A percentile compares a stretch with the other conserved stretches of the same genome.
phyloP scores from a whole-genome alignment of 2,888 invertebrate species.

The Nomada fabriciana region DNA sequence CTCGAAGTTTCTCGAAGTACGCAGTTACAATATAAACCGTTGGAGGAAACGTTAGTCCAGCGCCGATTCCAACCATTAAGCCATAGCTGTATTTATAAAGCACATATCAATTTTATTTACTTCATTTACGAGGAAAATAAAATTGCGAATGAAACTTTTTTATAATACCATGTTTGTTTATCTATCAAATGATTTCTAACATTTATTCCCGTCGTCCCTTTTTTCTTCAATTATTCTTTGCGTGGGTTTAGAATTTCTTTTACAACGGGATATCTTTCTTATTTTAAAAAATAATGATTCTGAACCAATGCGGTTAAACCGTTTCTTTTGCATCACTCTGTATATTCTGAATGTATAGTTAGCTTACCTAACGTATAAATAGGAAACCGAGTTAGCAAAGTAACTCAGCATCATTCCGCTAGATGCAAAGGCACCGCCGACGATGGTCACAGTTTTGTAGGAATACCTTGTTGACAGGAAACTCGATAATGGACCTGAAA shows the following conservation, averaged over 20 bases:
- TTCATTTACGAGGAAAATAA: neutral
- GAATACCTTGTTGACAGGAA: constrained; percentile 93
- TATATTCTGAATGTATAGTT: neutral
- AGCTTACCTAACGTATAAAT: constrained; percentile 91
- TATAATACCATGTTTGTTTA: neutral
- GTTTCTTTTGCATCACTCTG: no score
- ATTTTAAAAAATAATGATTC: no score
- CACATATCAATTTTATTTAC: constrained; percentile 19
- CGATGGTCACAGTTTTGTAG: constrained; percentile 91
- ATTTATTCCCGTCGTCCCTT: no score
- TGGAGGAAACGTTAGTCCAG: constrained; percentile 93
- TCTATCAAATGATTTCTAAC: neutral
- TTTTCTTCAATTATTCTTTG: no score
- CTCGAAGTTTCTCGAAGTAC: constrained; percentile 91
- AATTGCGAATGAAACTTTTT: no score
- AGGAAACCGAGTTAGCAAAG: constrained; percentile 91
- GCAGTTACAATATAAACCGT: constrained; percentile 95
- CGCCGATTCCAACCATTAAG: constrained; percentile 93
- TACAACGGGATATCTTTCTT: no score
- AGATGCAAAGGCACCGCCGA: constrained; percentile 93
- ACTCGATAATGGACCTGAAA: constrained; percentile 93
- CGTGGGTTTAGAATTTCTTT: no score
- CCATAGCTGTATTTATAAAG: constrained; percentile 88
- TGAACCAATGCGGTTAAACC: no score
- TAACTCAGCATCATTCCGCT: constrained; percentile 93